These are phyloP conservation scores for Pavo muticus DNA, from an alignment of 2,113 vertebrate genomes.

Conservation along the genomic window DNA sequence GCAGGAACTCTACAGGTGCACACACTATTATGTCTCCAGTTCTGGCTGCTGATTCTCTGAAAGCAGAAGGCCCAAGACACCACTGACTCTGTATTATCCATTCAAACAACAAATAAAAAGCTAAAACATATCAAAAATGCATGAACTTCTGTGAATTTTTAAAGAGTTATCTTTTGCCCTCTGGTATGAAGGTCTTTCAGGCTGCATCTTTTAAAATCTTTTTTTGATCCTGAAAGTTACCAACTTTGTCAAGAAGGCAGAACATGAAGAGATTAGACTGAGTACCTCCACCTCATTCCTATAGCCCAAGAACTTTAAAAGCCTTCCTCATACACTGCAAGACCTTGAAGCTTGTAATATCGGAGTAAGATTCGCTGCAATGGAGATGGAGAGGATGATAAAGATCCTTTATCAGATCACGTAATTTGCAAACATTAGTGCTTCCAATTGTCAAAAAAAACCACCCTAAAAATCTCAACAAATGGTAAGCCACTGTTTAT, in stretches of 20 bases:
- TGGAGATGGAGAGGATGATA: background rate
- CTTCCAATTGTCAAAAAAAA: background rate
- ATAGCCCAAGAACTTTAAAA: background rate
- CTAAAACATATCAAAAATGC: background rate
- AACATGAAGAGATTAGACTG: background rate
- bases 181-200: background rate
- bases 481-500: rapidly evolving
- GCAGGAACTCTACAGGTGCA: background rate
- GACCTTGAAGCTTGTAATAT: background rate
- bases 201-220: background rate
- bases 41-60: background rate
- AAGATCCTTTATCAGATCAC: background rate
- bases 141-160: background rate
- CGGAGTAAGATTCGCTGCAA: background rate
- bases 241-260: background rate
- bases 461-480: background rate
- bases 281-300: background rate
- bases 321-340: background rate
- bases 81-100: background rate
- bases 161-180: background rate
- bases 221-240: background rate
- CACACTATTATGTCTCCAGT: background rate
- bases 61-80: background rate
- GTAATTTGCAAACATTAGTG: background rate
- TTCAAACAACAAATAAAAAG: constrained; percentile 33